These are phyloP conservation scores for Podarcis siculus DNA, from an alignment of 2,797 vertebrate species.

Conservation along the genomic window DNA sequence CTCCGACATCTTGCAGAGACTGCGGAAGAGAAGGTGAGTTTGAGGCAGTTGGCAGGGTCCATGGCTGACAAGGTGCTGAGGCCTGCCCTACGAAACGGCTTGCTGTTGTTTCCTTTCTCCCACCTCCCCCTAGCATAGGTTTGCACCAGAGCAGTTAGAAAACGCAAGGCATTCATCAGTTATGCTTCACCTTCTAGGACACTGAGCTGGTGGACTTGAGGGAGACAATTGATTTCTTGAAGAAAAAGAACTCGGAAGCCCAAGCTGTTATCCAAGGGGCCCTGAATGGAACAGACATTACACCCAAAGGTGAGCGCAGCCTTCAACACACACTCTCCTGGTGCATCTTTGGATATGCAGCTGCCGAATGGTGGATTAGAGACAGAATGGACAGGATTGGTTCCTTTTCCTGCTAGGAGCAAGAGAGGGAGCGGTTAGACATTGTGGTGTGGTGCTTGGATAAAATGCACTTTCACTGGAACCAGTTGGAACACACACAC, in stretches of 20 bases:
- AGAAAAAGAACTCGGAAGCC: constrained; percentile 91
- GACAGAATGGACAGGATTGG: neutral
- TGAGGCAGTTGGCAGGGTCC: neutral
- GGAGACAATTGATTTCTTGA: constrained; percentile 92
- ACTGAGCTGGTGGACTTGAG: constrained; percentile 88
- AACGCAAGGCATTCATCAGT: neutral
- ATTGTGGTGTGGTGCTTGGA: neutral
- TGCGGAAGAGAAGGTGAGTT: constrained; percentile 92
- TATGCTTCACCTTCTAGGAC: constrained; percentile 78
- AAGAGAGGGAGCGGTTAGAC: neutral
- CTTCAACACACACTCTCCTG: neutral
- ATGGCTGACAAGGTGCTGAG: neutral
- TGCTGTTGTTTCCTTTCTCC: neutral
- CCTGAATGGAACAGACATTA: constrained; percentile 84
- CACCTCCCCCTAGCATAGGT: neutral
- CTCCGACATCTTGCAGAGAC: constrained; percentile 90
- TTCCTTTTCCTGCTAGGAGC: neutral
- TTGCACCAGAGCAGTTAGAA: neutral
- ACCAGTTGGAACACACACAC: neutral
- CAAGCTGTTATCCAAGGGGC: constrained; percentile 94
- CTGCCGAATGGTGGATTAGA: neutral
- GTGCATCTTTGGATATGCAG: neutral
- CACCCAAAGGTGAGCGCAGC: constrained; percentile 83
- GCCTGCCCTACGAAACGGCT: neutral
- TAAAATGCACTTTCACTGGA: neutral